phyloP scores from a whole-genome alignment of 1,140 invertebrate species.

The Drosophila littoralis region DNA sequence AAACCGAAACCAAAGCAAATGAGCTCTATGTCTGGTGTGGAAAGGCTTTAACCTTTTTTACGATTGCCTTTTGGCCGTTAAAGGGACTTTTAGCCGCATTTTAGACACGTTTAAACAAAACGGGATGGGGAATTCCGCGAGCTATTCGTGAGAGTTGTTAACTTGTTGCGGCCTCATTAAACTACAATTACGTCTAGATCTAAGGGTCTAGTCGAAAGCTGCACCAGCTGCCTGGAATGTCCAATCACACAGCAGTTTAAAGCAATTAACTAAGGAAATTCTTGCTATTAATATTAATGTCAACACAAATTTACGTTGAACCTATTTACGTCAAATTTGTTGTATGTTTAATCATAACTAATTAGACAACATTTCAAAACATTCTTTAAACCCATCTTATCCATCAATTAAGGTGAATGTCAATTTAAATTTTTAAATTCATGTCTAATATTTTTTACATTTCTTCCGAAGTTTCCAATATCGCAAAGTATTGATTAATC shows the following conservation, averaged over 20 bases:
- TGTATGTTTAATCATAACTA: too few relatives aligned
- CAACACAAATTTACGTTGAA: background rate
- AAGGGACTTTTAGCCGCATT: slow-evolving; percentile 39
- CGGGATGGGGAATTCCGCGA: background rate
- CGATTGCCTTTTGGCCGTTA: slow-evolving; percentile 64
- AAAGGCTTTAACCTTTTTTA: slow-evolving; percentile 61
- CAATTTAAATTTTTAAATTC: background rate
- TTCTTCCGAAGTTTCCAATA: too few relatives aligned
- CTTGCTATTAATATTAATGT: background rate
- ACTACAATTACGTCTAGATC: slow-evolving; percentile 25
- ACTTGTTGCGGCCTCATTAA: slow-evolving; percentile 61
- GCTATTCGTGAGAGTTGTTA: slow-evolving; percentile 24
- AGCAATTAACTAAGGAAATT: background rate
- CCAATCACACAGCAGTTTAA: slow-evolving; percentile 1
- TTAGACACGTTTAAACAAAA: slow-evolving; percentile 31
- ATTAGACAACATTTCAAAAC: too few relatives aligned
- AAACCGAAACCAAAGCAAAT: slow-evolving; percentile 66
- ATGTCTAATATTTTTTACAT: background rate
- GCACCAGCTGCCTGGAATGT: background rate
- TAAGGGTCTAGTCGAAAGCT: slow-evolving; percentile 9
- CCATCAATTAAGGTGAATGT: too few relatives aligned
- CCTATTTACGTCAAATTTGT: background rate
- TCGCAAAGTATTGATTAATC: background rate
- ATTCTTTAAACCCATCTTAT: too few relatives aligned
- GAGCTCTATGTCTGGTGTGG: slow-evolving; percentile 39